Conservation (phyloP, 2,113 vertebrate species). For the Stercorarius parasiticus region DNA sequence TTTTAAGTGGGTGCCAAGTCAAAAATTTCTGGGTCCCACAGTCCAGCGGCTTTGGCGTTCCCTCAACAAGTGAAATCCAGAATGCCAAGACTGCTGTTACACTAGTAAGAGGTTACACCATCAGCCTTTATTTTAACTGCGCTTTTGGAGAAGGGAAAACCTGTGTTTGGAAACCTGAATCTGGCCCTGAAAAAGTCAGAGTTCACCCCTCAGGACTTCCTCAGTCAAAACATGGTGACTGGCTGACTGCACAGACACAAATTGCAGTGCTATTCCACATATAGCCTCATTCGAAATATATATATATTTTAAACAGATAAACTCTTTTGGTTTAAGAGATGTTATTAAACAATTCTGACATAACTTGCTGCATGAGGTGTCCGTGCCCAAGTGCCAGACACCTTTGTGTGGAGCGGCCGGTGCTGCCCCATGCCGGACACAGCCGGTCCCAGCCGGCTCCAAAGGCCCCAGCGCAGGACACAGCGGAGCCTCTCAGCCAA, state of each 20-base stretch:
- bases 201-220: background rate
- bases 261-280: background rate
- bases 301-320: background rate
- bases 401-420: background rate
- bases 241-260: background rate
- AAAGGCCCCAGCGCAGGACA: too few relatives aligned
- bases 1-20: background rate
- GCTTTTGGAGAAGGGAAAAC: background rate
- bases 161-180: background rate
- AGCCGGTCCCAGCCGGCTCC: background rate
- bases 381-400: accelerated
- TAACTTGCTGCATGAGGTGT: accelerated
- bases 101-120: background rate
- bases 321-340: background rate
- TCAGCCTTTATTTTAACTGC: background rate
- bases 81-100: background rate
- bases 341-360: background rate
- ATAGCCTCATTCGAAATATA: background rate
- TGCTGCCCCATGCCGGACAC: background rate
- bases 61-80: background rate
- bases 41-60: accelerated
- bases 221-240: accelerated
- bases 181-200: background rate
- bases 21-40: background rate
- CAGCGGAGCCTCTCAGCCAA: too few relatives aligned